Base-by-base conservation (phyloP, 2,888 invertebrate genomes). In the Caenorhabditis sinica region DNA sequence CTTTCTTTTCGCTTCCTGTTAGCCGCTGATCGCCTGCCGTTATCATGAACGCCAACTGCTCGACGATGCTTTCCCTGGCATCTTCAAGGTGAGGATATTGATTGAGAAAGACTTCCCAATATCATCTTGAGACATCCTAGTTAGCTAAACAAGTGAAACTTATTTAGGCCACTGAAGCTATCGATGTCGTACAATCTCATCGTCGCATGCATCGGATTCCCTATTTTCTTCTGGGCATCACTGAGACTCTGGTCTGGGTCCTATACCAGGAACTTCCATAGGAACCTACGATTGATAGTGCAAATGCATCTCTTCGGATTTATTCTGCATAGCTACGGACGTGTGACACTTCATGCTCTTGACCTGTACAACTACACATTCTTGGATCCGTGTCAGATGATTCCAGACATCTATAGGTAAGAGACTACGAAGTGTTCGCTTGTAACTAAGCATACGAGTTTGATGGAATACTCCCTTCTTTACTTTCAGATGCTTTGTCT, bases 261-360 rank as follows among this genome's bases (percentile, higher is more conserved):
- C 9, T 61, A 40, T 45, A 56, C 63, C 1, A 33, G 53, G 20
- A 36, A 4, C 13, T 80, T 80, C 66, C 63, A 80, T 36, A 45
- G 6, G 25, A 80, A 80, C 30, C 20, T 80, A 3, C 61, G 56
- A 4, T 1, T 71, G 4, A 56, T 82, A 28, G 20, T 65, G 2
- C 75, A 75, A 56, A 71, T 71, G 61, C 66, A 82, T 53, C 71
- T 82, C 0, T 25, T 65, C 30, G 82, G 82, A 9, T 82, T 82
- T 45, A 23, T 65, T 1, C 4, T 82, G 4, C 82, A 82, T 58
- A 76, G 75, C 25, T 40, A 4, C 15, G 76, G 82, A 13, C 56
- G 82, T 23, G 23, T 58, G 0, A 65, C 72, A 0, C 75, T 82
- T n/a, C 82, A 82, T 45, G 28, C 72, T 5, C 30, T 82, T 3